Evolutionary conservation across 2,888 invertebrate genomes (phyloP).

Genomic region (Imbricaverruca yamaguchii): DNA sequence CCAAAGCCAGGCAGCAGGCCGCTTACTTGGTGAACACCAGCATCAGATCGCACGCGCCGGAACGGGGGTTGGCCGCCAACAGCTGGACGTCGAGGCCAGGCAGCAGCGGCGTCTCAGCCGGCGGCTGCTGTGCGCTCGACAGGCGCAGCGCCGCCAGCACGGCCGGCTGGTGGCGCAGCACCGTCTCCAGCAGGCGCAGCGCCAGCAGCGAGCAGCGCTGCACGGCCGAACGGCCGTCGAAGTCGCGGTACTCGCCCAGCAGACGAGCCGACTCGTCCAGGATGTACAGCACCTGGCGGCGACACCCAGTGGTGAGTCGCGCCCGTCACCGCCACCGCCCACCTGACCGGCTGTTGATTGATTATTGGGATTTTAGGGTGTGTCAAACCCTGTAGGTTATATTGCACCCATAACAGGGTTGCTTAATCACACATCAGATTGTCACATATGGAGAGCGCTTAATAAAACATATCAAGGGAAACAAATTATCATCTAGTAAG

Average conservation of each 20-base stretch:
- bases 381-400: too few species aligned
- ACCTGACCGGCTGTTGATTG: too few species aligned
- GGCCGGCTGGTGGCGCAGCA: slow-evolving; percentile 30
- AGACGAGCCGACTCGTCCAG: slow-evolving; percentile 22
- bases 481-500: too few species aligned
- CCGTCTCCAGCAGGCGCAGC: slow-evolving; percentile 29
- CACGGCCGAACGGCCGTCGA: background rate
- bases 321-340: too few species aligned
- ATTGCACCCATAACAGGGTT: too few species aligned
- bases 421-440: too few species aligned
- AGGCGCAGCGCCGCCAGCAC: slow-evolving; percentile 30
- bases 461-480: too few species aligned
- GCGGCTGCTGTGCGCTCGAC: slow-evolving; percentile 24
- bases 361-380: too few species aligned
- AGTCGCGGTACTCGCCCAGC: background rate
- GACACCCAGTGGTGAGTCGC: too few species aligned
- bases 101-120: slow-evolving; percentile 47
- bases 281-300: slow-evolving; percentile 8
- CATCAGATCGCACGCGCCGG: slow-evolving; percentile 68
- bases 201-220: slow-evolving; percentile 26
- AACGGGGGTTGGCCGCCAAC: slow-evolving; percentile 63
- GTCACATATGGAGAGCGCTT: too few species aligned
- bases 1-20: too few species aligned
- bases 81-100: slow-evolving; percentile 73
- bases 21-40: slow-evolving; percentile 60